These are phyloP conservation scores for Chitala chitala DNA, from an alignment of 2,113 vertebrate species.

Conservation along the genomic window DNA sequence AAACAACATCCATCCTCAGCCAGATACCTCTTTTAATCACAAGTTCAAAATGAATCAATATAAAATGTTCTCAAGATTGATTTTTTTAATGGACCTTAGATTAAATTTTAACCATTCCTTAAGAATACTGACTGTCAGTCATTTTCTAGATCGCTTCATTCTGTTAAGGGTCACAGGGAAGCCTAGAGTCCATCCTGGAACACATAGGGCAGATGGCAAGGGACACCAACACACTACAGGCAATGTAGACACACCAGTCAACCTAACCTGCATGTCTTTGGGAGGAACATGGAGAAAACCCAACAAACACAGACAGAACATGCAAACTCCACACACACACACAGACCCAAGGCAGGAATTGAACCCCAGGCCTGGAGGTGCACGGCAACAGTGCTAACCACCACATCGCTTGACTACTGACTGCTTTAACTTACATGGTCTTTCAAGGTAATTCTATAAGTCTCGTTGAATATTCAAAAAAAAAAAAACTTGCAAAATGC, in stretches of 20 bases:
- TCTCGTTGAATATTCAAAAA: not conserved
- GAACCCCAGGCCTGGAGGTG: no score
- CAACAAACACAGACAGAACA: no score
- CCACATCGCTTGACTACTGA: no score
- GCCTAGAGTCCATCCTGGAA: not conserved
- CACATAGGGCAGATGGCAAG: not conserved
- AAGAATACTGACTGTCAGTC: no score
- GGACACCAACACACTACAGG: not conserved
- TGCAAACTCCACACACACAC: no score
- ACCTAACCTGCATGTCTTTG: no score
- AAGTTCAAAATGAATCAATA: not conserved
- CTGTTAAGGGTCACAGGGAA: not conserved
- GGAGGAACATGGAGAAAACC: no score
- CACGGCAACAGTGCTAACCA: no score
- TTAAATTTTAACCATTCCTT: no score
- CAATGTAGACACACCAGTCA: not conserved
- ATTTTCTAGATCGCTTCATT: not conserved
- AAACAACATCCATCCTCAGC: not conserved
- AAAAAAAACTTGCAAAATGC: not conserved
- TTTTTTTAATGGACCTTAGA: no score
- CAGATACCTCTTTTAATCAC: constrained; percentile 18
- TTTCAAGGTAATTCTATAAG: not conserved
- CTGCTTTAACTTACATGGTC: no score
- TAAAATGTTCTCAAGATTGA: not conserved
- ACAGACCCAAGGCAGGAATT: no score